Percentiles rank a stretch among this genome's conserved stretches.
phyloP scores from a whole-genome alignment of 2,113 vertebrate species.

The Pyxicephalus adspersus region DNA sequence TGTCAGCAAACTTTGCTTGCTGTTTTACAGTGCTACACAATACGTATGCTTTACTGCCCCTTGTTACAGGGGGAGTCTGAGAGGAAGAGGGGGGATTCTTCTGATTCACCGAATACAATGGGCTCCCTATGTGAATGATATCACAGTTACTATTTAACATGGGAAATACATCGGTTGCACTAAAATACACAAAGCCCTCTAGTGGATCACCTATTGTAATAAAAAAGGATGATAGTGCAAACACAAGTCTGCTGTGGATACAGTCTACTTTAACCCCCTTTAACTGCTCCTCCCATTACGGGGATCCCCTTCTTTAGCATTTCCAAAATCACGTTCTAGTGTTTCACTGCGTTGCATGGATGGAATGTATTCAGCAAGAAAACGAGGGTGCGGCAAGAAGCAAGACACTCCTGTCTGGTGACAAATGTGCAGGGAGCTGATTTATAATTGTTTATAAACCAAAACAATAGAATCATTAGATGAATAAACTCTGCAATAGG shows the following conservation, averaged over 20 bases:
- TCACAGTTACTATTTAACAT: too few relatives aligned
- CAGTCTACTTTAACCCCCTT: slow-evolving; percentile 66
- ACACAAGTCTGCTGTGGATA: slow-evolving; percentile 36
- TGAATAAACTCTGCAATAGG: slow-evolving; percentile 1
- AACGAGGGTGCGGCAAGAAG: background rate
- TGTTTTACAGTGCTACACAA: too few relatives aligned
- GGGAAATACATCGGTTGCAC: too few relatives aligned
- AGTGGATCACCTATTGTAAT: too few relatives aligned
- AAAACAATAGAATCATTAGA: background rate
- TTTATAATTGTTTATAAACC: background rate
- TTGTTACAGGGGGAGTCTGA: too few relatives aligned
- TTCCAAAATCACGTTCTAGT: background rate
- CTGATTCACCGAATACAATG: too few relatives aligned
- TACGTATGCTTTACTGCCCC: too few relatives aligned
- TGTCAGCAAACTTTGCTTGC: too few relatives aligned
- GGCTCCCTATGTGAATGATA: too few relatives aligned
- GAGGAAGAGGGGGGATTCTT: too few relatives aligned
- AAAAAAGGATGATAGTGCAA: too few relatives aligned
- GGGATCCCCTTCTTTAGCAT: background rate
- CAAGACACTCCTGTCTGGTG: background rate
- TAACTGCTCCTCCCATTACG: slow-evolving; percentile 50
- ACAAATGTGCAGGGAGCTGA: background rate
- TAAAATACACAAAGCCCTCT: too few relatives aligned
- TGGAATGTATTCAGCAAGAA: background rate
- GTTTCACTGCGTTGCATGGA: background rate